phyloP scores from a whole-genome alignment of 2,113 vertebrate species.

The Argyrosomus japonicus region DNA sequence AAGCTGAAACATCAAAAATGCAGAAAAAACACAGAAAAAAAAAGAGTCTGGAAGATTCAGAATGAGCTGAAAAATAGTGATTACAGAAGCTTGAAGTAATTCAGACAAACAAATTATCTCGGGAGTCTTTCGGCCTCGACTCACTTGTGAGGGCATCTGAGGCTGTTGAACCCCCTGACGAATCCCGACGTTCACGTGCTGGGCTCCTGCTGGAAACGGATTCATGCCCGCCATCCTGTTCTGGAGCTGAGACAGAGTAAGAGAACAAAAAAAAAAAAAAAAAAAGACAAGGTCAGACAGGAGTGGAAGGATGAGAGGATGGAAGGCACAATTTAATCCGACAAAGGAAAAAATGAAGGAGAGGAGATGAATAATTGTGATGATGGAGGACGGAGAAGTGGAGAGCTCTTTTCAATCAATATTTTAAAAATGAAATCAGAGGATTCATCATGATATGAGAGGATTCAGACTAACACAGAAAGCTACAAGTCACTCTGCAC shows the following conservation, averaged over 20 bases:
- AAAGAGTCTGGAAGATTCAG: not conserved
- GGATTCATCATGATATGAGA: not conserved
- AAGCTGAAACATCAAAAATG: not conserved
- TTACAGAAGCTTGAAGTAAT: no score
- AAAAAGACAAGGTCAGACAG: not conserved
- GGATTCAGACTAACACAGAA: not conserved
- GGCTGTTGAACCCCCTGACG: conserved; percentile 87
- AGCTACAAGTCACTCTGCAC: not conserved
- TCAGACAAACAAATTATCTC: not conserved
- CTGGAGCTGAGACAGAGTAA: conserved; percentile 83
- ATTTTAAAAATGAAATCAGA: not conserved
- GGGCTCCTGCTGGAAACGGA: conserved; percentile 87
- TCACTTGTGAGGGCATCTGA: conserved; percentile 90
- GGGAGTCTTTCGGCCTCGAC: not conserved
- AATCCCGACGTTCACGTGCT: conserved; percentile 87
- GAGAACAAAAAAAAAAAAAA: not conserved
- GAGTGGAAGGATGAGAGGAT: not conserved
- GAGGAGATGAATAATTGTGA: not conserved
- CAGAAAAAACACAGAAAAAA: not conserved
- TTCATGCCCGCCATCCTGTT: conserved; percentile 90
- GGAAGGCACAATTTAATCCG: not conserved
- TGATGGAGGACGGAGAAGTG: not conserved
- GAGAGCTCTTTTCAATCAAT: conserved; percentile 13
- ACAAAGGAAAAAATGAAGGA: not conserved
- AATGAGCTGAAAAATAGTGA: not conserved